A percentile compares a stretch with the other conserved stretches of the same genome.
phyloP scores from a whole-genome alignment of 2,888 invertebrate species.

The Andrena praecox region DNA sequence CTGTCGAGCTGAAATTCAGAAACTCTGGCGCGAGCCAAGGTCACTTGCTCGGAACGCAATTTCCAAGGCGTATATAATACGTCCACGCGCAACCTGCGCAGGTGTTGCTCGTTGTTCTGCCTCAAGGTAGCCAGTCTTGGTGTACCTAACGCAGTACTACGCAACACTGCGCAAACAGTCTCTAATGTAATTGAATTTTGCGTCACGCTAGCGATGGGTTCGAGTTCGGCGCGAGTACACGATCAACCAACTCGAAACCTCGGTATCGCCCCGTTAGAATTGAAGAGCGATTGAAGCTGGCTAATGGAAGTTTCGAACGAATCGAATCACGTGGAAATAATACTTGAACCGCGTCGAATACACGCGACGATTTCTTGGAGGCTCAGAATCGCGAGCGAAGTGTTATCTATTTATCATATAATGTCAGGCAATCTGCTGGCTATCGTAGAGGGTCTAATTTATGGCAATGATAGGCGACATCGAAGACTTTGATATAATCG shows the following conservation, averaged over 20 bases:
- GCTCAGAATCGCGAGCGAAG: no score
- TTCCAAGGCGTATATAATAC: constrained; percentile 24
- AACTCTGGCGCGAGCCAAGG: constrained; percentile 41
- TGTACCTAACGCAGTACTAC: constrained; percentile 15
- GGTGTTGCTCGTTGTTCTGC: constrained; percentile 23
- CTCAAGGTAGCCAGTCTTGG: constrained; percentile 18
- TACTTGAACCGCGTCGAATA: no score
- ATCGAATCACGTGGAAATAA: no score
- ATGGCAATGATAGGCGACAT: no score
- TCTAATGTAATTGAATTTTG: constrained; percentile 32
- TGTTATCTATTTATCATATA: no score
- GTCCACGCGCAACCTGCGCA: constrained; percentile 14
- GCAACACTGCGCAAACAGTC: constrained; percentile 3
- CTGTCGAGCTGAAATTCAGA: constrained; percentile 18
- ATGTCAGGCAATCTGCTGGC: no score
- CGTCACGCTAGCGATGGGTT: not conserved
- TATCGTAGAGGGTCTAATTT: no score
- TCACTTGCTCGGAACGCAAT: constrained; percentile 21
- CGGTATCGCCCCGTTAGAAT: not conserved
- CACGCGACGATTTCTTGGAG: no score
- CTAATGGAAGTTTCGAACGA: no score
- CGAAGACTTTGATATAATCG: no score
- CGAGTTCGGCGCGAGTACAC: not conserved
- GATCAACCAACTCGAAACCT: not conserved
- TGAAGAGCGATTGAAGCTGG: not conserved